These are phyloP conservation scores for Zaprionus taronus DNA, from an alignment of 1,140 invertebrate genomes.

Conservation along the genomic window DNA sequence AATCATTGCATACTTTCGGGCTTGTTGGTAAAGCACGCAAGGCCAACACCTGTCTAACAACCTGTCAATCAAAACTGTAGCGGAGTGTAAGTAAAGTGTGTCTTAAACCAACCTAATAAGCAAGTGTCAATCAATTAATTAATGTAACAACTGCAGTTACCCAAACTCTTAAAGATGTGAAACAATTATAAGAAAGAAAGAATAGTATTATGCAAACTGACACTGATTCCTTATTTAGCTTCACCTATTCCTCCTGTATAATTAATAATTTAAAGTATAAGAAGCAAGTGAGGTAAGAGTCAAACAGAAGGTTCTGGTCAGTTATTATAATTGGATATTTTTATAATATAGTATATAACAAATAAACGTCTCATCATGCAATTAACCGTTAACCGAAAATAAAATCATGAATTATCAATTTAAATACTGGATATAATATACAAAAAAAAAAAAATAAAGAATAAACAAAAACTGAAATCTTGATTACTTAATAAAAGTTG, in stretches of 20 bases:
- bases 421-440: not conserved
- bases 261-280: too few species aligned
- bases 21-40: not conserved
- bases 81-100: not conserved
- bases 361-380: not conserved
- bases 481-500: slow-evolving; percentile 6
- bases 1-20: slow-evolving; percentile 17
- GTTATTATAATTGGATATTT: not conserved
- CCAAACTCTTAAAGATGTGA: too few species aligned
- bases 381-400: slow-evolving; percentile 8
- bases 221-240: too few species aligned
- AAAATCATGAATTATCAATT: not conserved
- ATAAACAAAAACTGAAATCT: not conserved
- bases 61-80: not conserved
- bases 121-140: not conserved
- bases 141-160: not conserved
- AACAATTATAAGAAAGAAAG: too few species aligned
- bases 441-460: not conserved
- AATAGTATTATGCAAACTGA: too few species aligned
- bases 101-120: not conserved
- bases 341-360: not conserved
- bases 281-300: too few species aligned
- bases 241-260: too few species aligned
- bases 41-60: not conserved
- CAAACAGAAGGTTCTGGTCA: not conserved